phyloP scores from a whole-genome alignment of 2,113 vertebrate genomes.

The Stercorarius parasiticus region DNA sequence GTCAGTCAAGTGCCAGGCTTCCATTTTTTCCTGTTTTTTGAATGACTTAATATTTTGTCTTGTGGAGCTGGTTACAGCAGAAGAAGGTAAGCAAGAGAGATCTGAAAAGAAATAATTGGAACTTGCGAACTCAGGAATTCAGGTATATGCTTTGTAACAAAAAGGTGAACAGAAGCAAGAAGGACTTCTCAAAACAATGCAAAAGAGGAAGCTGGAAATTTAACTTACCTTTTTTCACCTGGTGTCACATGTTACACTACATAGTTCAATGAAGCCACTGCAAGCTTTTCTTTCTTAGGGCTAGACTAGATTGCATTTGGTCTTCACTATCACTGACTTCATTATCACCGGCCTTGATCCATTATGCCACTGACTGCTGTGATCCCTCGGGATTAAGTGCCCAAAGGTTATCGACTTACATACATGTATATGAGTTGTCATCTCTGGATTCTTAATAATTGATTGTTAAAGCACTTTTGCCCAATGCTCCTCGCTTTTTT shows the following conservation, averaged over 20 bases:
- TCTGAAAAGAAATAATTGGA: not conserved
- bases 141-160: not conserved
- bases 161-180: not conserved
- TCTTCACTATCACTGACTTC: not conserved
- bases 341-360: conserved; percentile 1
- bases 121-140: not conserved
- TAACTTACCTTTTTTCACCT: not conserved
- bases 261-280: not conserved
- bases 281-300: not conserved
- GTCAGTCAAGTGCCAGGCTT: not conserved
- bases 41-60: not conserved
- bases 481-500: not conserved
- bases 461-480: conserved; percentile 18
- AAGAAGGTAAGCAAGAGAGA: not conserved
- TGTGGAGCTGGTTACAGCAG: not conserved
- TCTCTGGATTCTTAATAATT: conserved; percentile 54
- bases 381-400: not conserved
- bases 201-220: not conserved
- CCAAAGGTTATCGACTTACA: not conserved
- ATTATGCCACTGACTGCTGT: not conserved
- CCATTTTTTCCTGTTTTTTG: not conserved
- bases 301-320: not conserved
- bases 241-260: fast-evolving
- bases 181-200: not conserved
- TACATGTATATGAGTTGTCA: not conserved